Evolutionary conservation across 2,888 invertebrate genomes (phyloP).

Genomic region (Euplagia quadripunctaria): DNA sequence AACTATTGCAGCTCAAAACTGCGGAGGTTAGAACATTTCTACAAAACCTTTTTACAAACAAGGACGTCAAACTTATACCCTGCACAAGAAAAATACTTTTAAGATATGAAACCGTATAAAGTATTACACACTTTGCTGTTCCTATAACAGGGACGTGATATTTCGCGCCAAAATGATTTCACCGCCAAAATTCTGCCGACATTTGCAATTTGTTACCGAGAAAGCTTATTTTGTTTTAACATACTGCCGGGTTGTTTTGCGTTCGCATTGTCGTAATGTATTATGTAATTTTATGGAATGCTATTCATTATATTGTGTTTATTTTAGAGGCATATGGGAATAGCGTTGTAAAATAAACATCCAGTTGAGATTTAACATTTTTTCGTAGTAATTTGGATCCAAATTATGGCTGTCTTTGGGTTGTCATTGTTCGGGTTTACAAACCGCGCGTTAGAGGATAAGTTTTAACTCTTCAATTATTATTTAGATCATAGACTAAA

Average conservation of each 20-base stretch:
- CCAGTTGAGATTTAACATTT: not conserved
- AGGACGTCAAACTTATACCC: conserved; percentile 7
- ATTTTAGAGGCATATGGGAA: not conserved
- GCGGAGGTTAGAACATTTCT: not conserved
- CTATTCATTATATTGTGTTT: not conserved
- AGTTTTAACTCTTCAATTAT: too few relatives aligned
- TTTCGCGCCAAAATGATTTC: conserved; percentile 48
- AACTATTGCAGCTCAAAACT: not conserved
- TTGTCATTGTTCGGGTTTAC: too few relatives aligned
- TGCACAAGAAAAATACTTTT: conserved; percentile 11
- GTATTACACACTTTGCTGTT: conserved; percentile 9
- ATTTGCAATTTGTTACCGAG: conserved; percentile 60
- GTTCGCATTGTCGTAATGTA: not conserved
- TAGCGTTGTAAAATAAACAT: not conserved
- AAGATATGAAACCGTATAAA: conserved; percentile 9
- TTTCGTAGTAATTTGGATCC: too few relatives aligned
- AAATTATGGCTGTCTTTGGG: too few relatives aligned
- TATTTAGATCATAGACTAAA: too few relatives aligned
- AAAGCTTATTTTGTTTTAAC: conserved; percentile 20
- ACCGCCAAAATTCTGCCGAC: conserved; percentile 56
- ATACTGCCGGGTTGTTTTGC: conserved; percentile 1
- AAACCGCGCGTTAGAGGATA: too few relatives aligned
- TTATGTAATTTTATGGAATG: not conserved
- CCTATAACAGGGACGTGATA: conserved; percentile 39
- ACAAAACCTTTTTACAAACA: not conserved